Evolutionary conservation across 1,140 invertebrate species (phyloP).

Genomic region (Meloidogyne floridensis): DNA sequence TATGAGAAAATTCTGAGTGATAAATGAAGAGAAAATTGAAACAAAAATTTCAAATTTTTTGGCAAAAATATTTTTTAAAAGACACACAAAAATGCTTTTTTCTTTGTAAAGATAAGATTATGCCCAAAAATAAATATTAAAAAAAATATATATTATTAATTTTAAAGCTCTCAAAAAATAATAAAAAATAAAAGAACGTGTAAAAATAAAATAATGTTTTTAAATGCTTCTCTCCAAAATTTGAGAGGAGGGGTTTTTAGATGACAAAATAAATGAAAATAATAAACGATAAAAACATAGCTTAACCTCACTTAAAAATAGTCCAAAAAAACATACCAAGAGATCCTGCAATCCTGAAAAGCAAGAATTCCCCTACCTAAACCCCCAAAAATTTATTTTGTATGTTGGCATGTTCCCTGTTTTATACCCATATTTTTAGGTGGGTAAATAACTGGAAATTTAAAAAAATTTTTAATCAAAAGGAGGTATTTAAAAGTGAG

Average conservation of each 20-base stretch:
- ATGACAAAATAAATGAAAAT: neutral
- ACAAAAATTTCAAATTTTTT: conserved; percentile 1
- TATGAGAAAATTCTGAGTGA: neutral
- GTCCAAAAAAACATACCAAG: too few relatives aligned
- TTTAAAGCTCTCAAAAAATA: neutral
- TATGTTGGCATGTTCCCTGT: too few relatives aligned
- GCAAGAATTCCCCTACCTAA: too few relatives aligned
- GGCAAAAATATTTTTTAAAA: neutral
- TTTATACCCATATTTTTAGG: too few relatives aligned
- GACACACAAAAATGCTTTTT: neutral
- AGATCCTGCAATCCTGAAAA: too few relatives aligned
- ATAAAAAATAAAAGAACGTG: neutral
- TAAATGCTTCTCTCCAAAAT: neutral
- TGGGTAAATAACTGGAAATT: too few relatives aligned
- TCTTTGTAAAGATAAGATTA: neutral
- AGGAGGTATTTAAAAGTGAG: too few relatives aligned
- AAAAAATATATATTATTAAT: neutral
- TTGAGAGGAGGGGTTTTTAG: neutral
- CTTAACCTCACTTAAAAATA: too few relatives aligned
- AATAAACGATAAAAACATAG: neutral
- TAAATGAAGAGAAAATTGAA: neutral
- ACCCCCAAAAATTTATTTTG: too few relatives aligned
- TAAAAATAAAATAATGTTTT: neutral
- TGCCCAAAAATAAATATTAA: neutral
- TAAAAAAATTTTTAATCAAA: too few relatives aligned